phyloP scores from a whole-genome alignment of 2,888 invertebrate genomes.

The Amphipyra berbera region DNA sequence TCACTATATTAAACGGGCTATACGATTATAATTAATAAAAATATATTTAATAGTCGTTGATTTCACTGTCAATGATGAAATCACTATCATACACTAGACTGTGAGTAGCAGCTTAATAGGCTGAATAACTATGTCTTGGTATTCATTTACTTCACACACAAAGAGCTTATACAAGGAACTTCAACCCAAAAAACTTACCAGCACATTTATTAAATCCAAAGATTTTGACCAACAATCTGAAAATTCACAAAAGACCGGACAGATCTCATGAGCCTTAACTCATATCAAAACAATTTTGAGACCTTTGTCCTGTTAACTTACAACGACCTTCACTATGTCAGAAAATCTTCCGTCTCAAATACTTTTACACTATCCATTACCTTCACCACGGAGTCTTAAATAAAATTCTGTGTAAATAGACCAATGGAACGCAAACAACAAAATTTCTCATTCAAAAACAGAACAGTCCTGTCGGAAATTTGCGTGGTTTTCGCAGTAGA shows the following conservation, averaged over 20 bases:
- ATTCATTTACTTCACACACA: too few species aligned
- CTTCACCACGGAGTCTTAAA: too few species aligned
- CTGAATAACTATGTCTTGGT: too few species aligned
- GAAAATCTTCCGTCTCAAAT: neutral
- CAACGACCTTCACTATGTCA: constrained; percentile 2
- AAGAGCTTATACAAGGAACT: constrained; percentile 7
- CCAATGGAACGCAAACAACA: constrained; percentile 3
- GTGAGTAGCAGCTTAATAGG: too few species aligned
- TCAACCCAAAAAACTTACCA: constrained; percentile 1
- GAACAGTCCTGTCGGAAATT: constrained; percentile 17
- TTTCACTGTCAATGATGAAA: too few species aligned
- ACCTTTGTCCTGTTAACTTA: constrained; percentile 25
- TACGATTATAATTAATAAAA: too few species aligned
- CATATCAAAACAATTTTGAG: constrained; percentile 22
- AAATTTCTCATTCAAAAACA: neutral
- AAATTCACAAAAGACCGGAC: constrained; percentile 12
- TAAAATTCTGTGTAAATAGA: neutral
- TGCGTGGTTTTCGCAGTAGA: constrained; percentile 32
- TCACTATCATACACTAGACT: too few species aligned
- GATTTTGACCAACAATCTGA: constrained; percentile 3
- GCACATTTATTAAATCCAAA: constrained; percentile 21
- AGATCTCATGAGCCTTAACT: constrained; percentile 20
- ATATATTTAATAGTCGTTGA: too few species aligned
- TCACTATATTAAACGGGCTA: too few species aligned
- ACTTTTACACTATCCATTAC: constrained; percentile 7